phyloP scores from a whole-genome alignment of 1,140 invertebrate genomes.

The Agraylea sexmaculata region DNA sequence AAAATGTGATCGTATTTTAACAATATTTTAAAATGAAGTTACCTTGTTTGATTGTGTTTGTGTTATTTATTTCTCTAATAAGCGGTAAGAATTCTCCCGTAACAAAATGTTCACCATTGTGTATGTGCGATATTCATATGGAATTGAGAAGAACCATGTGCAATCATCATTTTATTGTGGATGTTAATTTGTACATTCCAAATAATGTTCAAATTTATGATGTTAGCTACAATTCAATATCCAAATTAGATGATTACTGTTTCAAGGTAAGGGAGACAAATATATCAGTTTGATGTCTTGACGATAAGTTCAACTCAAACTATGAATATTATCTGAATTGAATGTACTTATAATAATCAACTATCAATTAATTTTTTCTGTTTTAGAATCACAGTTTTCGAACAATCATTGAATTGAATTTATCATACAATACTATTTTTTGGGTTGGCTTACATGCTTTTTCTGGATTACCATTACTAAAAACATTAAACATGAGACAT shows the following conservation, averaged over 20 bases:
- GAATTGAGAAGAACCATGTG: slow-evolving; percentile 35
- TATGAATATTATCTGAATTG: slow-evolving; percentile 1
- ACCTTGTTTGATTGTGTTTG: too few species aligned
- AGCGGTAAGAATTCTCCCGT: slow-evolving; percentile 1
- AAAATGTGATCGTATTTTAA: neutral
- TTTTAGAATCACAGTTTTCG: slow-evolving; percentile 32
- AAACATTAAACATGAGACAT: slow-evolving; percentile 30
- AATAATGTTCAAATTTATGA: slow-evolving; percentile 36
- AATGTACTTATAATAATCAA: neutral
- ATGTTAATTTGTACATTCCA: slow-evolving; percentile 35
- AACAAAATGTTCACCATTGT: slow-evolving; percentile 7
- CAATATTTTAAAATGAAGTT: too few species aligned
- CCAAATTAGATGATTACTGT: slow-evolving; percentile 36
- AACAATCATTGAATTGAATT: slow-evolving; percentile 28
- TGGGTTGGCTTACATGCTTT: slow-evolving; percentile 39
- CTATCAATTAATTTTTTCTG: slow-evolving; percentile 8
- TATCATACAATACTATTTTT: slow-evolving; percentile 36
- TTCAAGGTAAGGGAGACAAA: slow-evolving; percentile 39
- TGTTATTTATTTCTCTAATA: too few species aligned
- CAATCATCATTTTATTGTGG: slow-evolving; percentile 35
- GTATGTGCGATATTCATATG: slow-evolving; percentile 7
- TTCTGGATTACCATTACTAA: slow-evolving; percentile 28
- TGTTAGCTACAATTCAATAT: slow-evolving; percentile 37
- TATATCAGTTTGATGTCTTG: too few species aligned
- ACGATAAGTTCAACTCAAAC: neutral